Percentiles rank a stretch among this genome's conserved stretches.
Conservation (phyloP, 2,888 invertebrate genomes). For the Petrophora chlorosata region DNA sequence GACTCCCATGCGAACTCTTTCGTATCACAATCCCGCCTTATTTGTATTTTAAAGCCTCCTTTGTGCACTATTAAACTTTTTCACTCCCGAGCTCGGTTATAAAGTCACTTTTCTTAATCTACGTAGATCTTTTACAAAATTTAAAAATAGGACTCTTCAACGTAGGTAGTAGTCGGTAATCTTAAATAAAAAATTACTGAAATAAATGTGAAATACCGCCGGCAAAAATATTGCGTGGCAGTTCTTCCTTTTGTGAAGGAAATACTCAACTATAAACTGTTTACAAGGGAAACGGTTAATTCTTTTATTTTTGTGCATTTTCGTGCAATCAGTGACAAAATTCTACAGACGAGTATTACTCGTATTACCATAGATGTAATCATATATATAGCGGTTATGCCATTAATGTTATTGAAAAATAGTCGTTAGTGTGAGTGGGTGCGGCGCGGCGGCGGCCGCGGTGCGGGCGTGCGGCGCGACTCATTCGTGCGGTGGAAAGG, state of each 20-base stretch:
- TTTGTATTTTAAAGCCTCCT: conserved; percentile 48
- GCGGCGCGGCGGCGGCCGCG: conserved; percentile 34
- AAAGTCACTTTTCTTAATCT: not conserved
- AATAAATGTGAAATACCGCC: too few relatives aligned
- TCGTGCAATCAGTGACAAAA: too few relatives aligned
- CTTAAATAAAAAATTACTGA: conserved; percentile 34
- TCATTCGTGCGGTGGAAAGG: conserved; percentile 34
- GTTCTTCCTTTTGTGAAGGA: conserved; percentile 34
- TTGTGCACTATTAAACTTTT: conserved; percentile 43
- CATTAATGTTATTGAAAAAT: conserved; percentile 74
- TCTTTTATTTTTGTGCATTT: too few relatives aligned
- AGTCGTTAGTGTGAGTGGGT: conserved; percentile 65
- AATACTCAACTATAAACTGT: conserved; percentile 40
- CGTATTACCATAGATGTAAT: conserved; percentile 47
- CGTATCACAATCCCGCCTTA: conserved; percentile 43
- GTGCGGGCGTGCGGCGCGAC: conserved; percentile 13
- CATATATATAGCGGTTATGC: conserved; percentile 56
- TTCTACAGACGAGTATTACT: conserved; percentile 37
- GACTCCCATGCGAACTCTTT: conserved; percentile 44
- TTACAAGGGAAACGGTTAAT: too few relatives aligned
- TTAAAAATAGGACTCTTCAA: not conserved
- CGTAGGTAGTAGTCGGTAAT: too few relatives aligned
- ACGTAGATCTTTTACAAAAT: too few relatives aligned
- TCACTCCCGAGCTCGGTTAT: conserved; percentile 7
- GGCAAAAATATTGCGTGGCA: conserved; percentile 28